These are phyloP conservation scores for Riparia riparia DNA, from an alignment of 2,113 vertebrate species.

Conservation along the genomic window DNA sequence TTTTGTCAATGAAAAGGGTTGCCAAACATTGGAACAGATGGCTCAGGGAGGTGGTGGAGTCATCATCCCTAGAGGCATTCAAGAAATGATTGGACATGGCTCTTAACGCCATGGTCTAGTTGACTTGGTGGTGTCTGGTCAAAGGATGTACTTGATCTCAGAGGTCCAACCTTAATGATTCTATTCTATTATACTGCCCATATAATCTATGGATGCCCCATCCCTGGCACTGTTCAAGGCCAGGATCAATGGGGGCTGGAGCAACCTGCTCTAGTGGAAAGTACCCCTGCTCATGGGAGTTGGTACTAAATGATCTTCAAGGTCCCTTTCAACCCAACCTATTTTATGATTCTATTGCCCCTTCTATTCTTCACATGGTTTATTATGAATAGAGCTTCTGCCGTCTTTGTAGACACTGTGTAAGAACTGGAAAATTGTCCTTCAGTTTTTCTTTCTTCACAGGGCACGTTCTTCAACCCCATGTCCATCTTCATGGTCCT, in stretches of 20 bases:
- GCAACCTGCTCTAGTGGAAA: neutral
- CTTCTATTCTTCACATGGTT: neutral
- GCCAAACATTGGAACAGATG: neutral
- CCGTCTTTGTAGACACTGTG: neutral
- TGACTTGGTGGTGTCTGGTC: neutral
- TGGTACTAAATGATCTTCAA: neutral
- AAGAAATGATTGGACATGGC: rapidly evolving
- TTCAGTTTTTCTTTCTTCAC: neutral
- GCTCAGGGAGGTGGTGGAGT: neutral
- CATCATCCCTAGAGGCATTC: neutral
- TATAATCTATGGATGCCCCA: neutral
- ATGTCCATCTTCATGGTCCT: neutral
- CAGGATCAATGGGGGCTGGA: neutral
- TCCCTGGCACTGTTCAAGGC: neutral
- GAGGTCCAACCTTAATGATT: neutral
- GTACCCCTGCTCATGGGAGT: too few relatives aligned
- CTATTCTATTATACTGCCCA: neutral
- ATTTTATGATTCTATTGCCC: neutral
- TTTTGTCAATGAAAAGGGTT: neutral
- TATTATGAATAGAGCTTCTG: neutral
- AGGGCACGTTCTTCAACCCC: neutral
- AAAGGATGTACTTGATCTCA: neutral
- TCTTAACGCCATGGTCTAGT: neutral
- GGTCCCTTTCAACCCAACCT: neutral
- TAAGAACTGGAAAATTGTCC: neutral